Evolutionary conservation across 2,888 invertebrate species (phyloP).

Genomic region (Platycheirus rosarum): DNA sequence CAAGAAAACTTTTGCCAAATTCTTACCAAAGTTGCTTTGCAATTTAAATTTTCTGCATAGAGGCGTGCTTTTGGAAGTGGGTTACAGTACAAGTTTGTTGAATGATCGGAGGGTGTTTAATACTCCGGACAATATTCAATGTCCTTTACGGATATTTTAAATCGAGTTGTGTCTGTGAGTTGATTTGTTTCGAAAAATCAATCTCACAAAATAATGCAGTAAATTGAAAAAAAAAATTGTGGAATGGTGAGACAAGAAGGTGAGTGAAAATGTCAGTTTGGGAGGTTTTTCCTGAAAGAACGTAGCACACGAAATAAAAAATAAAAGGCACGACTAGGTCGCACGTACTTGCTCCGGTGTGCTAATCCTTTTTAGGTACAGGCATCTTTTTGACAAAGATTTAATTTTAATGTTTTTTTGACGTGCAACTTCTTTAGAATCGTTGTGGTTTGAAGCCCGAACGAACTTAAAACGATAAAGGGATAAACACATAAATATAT

Average conservation of each 20-base stretch:
- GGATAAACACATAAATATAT: too few relatives aligned
- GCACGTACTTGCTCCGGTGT: too few relatives aligned
- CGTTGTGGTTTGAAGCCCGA: too few relatives aligned
- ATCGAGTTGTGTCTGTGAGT: constrained; percentile 18
- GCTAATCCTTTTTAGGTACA: too few relatives aligned
- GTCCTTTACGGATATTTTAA: constrained; percentile 41
- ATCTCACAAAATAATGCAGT: constrained; percentile 51
- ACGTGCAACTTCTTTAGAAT: too few relatives aligned
- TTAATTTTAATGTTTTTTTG: too few relatives aligned
- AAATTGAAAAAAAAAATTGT: constrained; percentile 51
- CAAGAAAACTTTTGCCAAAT: constrained; percentile 49
- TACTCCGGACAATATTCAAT: constrained; percentile 43
- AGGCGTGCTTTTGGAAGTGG: not conserved
- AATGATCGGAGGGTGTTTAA: constrained; percentile 5
- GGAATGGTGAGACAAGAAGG: too few relatives aligned
- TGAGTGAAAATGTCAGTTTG: not conserved
- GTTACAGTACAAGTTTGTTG: not conserved
- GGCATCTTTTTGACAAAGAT: too few relatives aligned
- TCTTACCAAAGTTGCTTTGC: constrained; percentile 40
- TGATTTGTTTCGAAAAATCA: constrained; percentile 54
- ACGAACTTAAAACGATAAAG: too few relatives aligned
- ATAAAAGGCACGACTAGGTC: too few relatives aligned
- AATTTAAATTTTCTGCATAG: constrained; percentile 58
- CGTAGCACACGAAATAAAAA: constrained; percentile 16
- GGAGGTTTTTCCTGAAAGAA: not conserved